A percentile compares a stretch with the other conserved stretches of the same genome.
Conservation (phyloP, 2,797 vertebrate species). For the Parotocinclus haroldoi region DNA sequence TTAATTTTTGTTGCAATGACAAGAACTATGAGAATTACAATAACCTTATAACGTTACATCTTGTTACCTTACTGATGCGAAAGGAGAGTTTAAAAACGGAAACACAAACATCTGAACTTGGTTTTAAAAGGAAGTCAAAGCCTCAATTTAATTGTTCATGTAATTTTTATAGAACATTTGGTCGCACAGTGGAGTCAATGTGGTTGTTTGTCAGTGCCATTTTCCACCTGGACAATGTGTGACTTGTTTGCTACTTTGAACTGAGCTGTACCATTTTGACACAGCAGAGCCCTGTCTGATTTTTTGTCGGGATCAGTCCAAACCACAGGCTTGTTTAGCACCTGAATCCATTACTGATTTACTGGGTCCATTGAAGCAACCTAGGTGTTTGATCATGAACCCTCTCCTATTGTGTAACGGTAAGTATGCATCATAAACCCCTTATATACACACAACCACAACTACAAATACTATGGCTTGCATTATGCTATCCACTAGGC, state of each 20-base stretch:
- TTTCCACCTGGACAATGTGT: constrained; percentile 32
- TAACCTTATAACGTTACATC: constrained; percentile 6
- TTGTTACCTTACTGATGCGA: constrained; percentile 8
- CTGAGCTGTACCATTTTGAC: constrained; percentile 23
- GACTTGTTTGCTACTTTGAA: constrained; percentile 39
- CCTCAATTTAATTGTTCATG: background rate
- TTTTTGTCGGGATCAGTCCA: constrained; percentile 17
- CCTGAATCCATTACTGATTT: constrained; percentile 28
- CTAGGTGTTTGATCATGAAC: constrained; percentile 60
- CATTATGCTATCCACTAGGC: background rate
- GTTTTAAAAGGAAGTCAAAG: constrained; percentile 12
- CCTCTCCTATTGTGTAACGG: constrained; percentile 59
- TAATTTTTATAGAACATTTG: constrained; percentile 25
- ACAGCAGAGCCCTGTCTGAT: constrained; percentile 23
- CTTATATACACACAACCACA: background rate
- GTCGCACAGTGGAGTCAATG: background rate
- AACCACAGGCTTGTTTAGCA: constrained; percentile 15
- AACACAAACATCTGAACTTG: constrained; percentile 15
- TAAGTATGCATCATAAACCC: constrained; percentile 55
- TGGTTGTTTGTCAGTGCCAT: constrained; percentile 25
- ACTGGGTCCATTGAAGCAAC: no score
- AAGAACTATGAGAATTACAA: constrained; percentile 12
- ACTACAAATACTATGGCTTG: background rate
- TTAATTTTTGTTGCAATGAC: constrained; percentile 15
- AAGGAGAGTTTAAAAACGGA: background rate